These are phyloP conservation scores for Rhynchophorus ferrugineus DNA, from an alignment of 1,140 invertebrate species.

Conservation along the genomic window DNA sequence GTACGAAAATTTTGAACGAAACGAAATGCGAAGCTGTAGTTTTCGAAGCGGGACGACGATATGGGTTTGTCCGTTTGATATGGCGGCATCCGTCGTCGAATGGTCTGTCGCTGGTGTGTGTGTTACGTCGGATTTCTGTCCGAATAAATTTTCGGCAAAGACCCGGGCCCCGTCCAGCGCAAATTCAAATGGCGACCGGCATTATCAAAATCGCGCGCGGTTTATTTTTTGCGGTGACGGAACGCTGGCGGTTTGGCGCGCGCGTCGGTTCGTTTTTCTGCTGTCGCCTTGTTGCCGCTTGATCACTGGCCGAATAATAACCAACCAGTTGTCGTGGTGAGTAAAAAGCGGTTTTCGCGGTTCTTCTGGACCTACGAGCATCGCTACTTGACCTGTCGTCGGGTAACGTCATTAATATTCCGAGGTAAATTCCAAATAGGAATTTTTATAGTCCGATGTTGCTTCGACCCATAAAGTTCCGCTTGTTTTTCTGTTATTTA, in stretches of 20 bases:
- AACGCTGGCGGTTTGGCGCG: background rate
- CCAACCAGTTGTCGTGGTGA: background rate
- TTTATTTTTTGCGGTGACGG: slow-evolving; percentile 30
- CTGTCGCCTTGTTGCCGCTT: background rate
- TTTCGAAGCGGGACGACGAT: slow-evolving; percentile 5
- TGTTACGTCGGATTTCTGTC: slow-evolving; percentile 4
- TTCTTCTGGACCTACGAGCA: too few species aligned
- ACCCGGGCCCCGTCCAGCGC: background rate
- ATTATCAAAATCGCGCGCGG: slow-evolving; percentile 23
- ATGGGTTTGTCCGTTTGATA: slow-evolving; percentile 8
- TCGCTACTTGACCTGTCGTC: too few species aligned
- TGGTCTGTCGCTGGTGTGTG: too few species aligned
- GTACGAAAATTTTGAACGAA: slow-evolving; percentile 1
- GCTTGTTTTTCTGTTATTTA: too few species aligned
- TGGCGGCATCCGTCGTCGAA: slow-evolving; percentile 5
- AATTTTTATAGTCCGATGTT: too few species aligned
- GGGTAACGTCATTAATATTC: too few species aligned
- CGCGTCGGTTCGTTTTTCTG: slow-evolving; percentile 12
- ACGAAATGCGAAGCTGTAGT: background rate
- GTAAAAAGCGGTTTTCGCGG: background rate
- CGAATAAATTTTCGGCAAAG: slow-evolving; percentile 11
- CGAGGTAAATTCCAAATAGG: too few species aligned
- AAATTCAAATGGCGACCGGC: slow-evolving; percentile 13
- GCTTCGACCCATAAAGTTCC: too few species aligned
- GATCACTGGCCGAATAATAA: background rate